These are phyloP conservation scores for Rhynchomys soricoides DNA, from an alignment of 2,113 vertebrate genomes.

Conservation along the genomic window DNA sequence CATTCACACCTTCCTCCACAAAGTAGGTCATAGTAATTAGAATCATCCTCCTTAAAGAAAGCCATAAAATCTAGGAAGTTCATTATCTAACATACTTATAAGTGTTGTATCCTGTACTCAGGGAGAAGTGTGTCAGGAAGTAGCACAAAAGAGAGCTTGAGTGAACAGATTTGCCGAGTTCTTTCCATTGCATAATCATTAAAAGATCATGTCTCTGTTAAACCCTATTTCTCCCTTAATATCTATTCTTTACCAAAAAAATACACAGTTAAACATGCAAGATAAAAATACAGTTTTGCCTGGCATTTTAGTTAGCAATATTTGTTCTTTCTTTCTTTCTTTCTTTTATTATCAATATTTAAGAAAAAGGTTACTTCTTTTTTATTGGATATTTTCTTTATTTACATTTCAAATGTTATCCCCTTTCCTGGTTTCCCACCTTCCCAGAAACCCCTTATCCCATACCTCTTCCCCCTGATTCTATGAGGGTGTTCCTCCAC, in stretches of 20 bases:
- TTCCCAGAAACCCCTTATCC: too few species aligned
- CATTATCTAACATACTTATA: background rate
- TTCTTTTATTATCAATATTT: too few species aligned
- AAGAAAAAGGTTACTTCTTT: too few species aligned
- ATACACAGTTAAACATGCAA: background rate
- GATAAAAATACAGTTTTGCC: background rate
- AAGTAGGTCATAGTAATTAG: background rate
- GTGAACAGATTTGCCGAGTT: background rate
- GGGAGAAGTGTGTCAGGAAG: background rate
- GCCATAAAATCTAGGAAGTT: background rate
- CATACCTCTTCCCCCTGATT: too few species aligned
- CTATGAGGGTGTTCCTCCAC: too few species aligned
- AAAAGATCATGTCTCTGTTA: background rate
- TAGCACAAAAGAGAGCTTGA: background rate
- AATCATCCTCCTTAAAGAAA: background rate
- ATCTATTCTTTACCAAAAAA: background rate
- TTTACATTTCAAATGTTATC: too few species aligned
- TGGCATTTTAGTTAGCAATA: background rate
- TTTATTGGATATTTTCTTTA: too few species aligned
- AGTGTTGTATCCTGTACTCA: background rate
- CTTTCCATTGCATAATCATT: background rate
- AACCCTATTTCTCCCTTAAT: background rate
- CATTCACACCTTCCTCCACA: background rate
- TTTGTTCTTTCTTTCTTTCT: too few species aligned
- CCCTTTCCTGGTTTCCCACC: too few species aligned